Base-by-base conservation (phyloP, 2,113 vertebrate species). In the Pavo muticus region DNA sequence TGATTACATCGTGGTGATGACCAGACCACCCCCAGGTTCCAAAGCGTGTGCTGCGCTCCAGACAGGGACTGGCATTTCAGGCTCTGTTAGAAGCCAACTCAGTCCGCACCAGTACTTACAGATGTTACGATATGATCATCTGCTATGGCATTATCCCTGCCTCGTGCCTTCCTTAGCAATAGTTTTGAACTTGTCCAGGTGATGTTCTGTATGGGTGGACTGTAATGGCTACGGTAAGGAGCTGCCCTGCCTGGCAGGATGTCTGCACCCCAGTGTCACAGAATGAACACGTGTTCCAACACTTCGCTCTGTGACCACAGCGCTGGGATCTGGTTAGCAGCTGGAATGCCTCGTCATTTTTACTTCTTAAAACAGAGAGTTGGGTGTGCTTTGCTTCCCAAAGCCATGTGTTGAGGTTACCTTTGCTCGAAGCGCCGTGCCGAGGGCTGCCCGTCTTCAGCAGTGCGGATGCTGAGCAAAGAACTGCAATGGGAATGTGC, bases 261-360 rank as follows among this genome's bases (percentile, higher is more conserved):
- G 4, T 4, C 29, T 77, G 11, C 25, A 3, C 6, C 15, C 10
- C 5, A 0, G 0, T 4, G 15, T 2, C 68, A 48, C 68, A 14
- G 14, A 72, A 24, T 37, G 27, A 52, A 25, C 13, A 14, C 7
- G 50, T 47, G 45, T 52, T 25, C 24, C 48, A 27, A 29, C 47
- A 18, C 30, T n/a, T 48, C 18, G 3, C 45, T 47, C 40, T 18
- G 54, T 4, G 54, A 24, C 20, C 4, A 0, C 54, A 40, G 64
- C 42, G 0, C 29, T 20, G 32, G 0, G 1, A 13, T 60, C 73
- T 10, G 19, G 9, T 30, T 39, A 84, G 2, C 42, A 35, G 54
- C 61, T 69, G 9, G 27, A 25, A 37, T 2, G 1, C 24, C 45
- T 47, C 29, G 6, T 9, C 7, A 20, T 8, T 68, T 54, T 35